Conservation (phyloP, 1,140 invertebrate species). For the Drosophila eugracilis region DNA sequence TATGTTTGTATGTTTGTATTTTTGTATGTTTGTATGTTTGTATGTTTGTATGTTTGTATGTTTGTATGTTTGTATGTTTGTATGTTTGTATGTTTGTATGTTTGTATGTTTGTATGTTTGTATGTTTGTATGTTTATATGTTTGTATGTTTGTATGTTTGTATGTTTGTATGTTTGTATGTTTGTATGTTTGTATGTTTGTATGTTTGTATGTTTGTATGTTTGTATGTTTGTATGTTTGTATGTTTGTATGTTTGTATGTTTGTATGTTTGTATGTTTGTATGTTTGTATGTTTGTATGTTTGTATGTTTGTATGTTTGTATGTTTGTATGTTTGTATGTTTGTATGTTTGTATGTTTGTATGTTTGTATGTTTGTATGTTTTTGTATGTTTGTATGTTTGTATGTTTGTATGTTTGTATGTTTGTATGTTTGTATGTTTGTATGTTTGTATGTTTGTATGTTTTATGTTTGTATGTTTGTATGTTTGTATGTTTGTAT, state of each 20-base stretch:
- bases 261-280: not conserved
- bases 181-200: not conserved
- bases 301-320: not conserved
- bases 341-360: not conserved
- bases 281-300: not conserved
- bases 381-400: not conserved
- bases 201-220: not conserved
- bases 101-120: not conserved
- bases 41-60: not conserved
- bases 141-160: not conserved
- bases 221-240: not conserved
- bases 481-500: not conserved
- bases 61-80: not conserved
- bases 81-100: not conserved
- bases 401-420: not conserved
- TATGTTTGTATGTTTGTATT: not conserved
- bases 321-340: not conserved
- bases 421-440: not conserved
- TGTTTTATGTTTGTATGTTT: not conserved
- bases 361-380: not conserved
- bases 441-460: not conserved
- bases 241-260: not conserved
- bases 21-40: not conserved
- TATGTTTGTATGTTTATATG: not conserved
- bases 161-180: not conserved